These are phyloP conservation scores for Cecropterus lyciades DNA, from an alignment of 1,140 invertebrate species.

Conservation along the genomic window DNA sequence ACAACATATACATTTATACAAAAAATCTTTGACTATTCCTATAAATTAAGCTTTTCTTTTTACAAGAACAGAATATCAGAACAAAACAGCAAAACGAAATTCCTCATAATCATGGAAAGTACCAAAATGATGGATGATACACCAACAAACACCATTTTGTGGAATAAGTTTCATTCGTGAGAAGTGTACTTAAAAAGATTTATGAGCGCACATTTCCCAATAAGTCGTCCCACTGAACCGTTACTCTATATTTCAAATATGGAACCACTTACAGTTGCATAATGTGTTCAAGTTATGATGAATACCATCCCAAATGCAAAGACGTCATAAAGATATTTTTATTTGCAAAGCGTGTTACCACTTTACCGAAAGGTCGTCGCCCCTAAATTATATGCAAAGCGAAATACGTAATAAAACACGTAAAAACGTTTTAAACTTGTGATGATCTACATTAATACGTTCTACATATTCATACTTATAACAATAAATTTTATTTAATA, in stretches of 20 bases:
- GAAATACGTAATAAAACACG: neutral
- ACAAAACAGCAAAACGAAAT: too few species aligned
- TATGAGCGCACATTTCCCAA: neutral
- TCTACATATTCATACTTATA: too few species aligned
- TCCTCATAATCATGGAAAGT: too few species aligned
- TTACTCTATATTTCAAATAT: constrained; percentile 11
- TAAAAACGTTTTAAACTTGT: too few species aligned
- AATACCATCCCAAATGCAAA: neutral
- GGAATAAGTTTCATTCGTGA: neutral
- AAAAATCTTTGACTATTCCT: too few species aligned
- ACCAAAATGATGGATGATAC: too few species aligned
- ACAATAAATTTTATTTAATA: too few species aligned
- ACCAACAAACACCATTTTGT: too few species aligned
- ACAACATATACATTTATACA: too few species aligned
- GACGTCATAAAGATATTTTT: constrained; percentile 5
- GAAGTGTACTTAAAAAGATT: neutral
- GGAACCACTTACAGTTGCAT: constrained; percentile 9
- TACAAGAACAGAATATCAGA: too few species aligned
- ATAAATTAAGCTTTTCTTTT: too few species aligned
- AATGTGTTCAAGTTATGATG: constrained; percentile 6
- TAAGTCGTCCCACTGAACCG: neutral
- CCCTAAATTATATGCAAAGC: constrained; percentile 6
- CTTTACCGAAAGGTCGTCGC: constrained; percentile 2
- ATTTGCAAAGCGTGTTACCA: neutral
- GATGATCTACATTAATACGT: too few species aligned